These are phyloP conservation scores for Emydura subglobosa DNA, from an alignment of 2,113 vertebrate species.

Conservation along the genomic window DNA sequence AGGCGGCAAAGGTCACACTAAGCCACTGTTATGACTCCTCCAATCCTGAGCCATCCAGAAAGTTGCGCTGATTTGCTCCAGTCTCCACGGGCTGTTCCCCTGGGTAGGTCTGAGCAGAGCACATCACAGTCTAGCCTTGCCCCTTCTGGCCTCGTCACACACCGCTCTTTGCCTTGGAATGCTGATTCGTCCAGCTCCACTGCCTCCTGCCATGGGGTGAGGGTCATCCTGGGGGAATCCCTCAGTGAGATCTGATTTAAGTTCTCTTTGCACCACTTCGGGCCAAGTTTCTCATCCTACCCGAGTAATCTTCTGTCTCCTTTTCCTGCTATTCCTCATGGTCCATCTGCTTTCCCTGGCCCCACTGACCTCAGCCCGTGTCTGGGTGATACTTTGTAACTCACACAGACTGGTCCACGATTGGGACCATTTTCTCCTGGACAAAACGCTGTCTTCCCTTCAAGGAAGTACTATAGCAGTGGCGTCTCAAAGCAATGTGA, in stretches of 20 bases:
- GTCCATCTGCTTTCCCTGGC: neutral
- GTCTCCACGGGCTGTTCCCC: neutral
- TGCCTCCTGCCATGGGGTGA: neutral
- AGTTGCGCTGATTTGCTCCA: neutral
- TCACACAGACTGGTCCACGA: neutral
- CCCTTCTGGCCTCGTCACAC: neutral
- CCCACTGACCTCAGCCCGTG: neutral
- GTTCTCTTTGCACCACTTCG: neutral
- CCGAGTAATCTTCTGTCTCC: neutral
- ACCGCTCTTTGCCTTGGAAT: neutral
- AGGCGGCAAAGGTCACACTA: neutral
- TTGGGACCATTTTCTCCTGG: neutral
- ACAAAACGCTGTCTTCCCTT: neutral
- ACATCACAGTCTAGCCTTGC: neutral
- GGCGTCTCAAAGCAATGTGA: neutral
- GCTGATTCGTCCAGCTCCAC: neutral
- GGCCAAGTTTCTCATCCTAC: neutral
- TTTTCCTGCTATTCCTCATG: neutral
- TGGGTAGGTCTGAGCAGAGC: neutral
- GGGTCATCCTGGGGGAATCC: rapidly evolving
- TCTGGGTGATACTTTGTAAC: neutral
- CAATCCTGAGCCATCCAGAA: neutral
- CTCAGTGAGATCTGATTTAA: neutral
- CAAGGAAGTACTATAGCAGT: neutral
- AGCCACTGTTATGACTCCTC: neutral